A percentile compares a stretch with the other conserved stretches of the same genome.
Evolutionary conservation across 2,797 vertebrate genomes (phyloP).

Genomic region (Enteromius anoplus): DNA sequence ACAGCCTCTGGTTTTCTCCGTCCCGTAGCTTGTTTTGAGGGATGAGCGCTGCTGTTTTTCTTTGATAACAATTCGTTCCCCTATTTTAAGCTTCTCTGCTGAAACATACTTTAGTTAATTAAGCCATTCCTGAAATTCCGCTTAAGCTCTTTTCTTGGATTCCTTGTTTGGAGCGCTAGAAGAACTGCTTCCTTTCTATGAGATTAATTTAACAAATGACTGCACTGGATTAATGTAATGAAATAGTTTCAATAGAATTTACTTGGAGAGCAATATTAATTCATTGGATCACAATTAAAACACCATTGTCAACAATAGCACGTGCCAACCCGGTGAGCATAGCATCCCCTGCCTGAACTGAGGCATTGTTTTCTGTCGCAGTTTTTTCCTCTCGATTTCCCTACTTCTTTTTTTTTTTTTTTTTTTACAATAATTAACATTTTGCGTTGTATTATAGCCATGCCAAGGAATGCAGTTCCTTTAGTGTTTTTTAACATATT

Average conservation of each 20-base stretch:
- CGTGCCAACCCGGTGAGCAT: not conserved
- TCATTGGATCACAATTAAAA: conserved; percentile 22
- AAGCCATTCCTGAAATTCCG: conserved; percentile 37
- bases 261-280: conserved; percentile 34
- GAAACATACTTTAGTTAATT: conserved; percentile 36
- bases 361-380: not conserved
- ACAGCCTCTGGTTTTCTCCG: not conserved
- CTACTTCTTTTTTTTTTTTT: not conserved
- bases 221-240: conserved; percentile 38
- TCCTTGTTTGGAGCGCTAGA: conserved; percentile 26
- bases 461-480: not conserved
- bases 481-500: not conserved
- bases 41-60: conserved; percentile 32
- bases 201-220: conserved; percentile 38
- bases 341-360: not conserved
- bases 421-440: not conserved
- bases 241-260: conserved; percentile 42
- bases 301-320: not conserved
- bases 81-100: conserved; percentile 23
- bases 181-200: not conserved
- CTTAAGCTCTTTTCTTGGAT: conserved; percentile 32
- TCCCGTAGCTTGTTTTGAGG: conserved; percentile 5
- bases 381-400: not conserved
- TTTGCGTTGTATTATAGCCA: not conserved
- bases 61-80: conserved; percentile 22